Evolutionary conservation across 2,888 invertebrate genomes (phyloP).

Genomic region (Pachymerium ferrugineum): DNA sequence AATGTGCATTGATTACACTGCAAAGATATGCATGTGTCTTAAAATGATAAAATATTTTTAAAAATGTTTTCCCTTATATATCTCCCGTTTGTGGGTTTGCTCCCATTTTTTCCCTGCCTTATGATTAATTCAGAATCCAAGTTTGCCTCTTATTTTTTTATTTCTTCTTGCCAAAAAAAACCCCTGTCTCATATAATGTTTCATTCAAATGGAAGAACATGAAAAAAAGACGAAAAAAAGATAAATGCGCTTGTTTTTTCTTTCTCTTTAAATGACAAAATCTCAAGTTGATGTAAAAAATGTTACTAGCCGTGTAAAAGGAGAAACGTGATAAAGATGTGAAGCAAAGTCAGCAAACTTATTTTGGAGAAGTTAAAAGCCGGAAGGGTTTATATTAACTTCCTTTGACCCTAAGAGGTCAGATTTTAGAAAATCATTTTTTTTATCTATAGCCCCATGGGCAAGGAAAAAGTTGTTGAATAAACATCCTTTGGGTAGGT

Average conservation of each 20-base stretch:
- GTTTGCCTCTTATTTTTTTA: not conserved
- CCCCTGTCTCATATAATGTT: not conserved
- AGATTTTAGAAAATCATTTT: not conserved
- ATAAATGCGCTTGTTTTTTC: not conserved
- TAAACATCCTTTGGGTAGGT: conserved; percentile 17
- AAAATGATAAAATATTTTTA: not conserved
- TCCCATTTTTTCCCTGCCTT: not conserved
- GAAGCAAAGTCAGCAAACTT: not conserved
- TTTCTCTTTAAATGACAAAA: too few relatives aligned
- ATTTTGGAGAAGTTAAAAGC: not conserved
- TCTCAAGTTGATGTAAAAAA: not conserved
- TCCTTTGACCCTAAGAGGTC: not conserved
- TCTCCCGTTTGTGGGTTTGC: not conserved
- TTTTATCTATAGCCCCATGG: not conserved
- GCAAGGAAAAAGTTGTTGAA: conserved; percentile 16
- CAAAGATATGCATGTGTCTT: too few relatives aligned
- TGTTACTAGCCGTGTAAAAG: not conserved
- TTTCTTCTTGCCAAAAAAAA: not conserved
- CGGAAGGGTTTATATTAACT: not conserved
- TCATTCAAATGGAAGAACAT: not conserved
- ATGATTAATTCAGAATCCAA: not conserved
- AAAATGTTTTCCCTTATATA: not conserved
- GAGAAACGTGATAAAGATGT: conserved; percentile 1
- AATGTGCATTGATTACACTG: not conserved
- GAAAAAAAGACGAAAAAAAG: not conserved